phyloP scores from a whole-genome alignment of 1,140 invertebrate genomes.

The Penaeus chinensis region DNA sequence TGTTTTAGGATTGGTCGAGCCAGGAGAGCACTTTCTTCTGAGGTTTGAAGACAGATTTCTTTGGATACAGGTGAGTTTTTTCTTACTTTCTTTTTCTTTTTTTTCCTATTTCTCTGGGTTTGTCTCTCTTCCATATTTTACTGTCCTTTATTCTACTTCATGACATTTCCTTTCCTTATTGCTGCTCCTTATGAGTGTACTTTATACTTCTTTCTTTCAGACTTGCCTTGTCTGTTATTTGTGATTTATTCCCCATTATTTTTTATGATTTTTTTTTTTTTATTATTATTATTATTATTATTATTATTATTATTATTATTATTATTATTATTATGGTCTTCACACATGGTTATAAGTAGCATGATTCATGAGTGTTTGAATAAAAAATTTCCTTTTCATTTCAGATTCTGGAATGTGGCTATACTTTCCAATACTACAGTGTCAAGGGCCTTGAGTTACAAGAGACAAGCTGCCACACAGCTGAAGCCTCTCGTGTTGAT shows the following conservation, averaged over 20 bases:
- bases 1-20: slow-evolving; percentile 67
- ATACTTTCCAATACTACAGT: slow-evolving; percentile 67
- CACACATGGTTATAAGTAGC: neutral
- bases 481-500: slow-evolving; percentile 71
- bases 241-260: too few species aligned
- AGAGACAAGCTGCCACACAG: slow-evolving; percentile 72
- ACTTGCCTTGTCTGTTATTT: neutral
- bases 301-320: too few species aligned
- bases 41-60: slow-evolving; percentile 71
- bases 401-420: slow-evolving; percentile 68
- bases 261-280: too few species aligned
- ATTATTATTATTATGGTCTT: too few species aligned
- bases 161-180: neutral
- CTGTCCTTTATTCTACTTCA: neutral
- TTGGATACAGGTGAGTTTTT: slow-evolving; percentile 66
- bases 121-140: too few species aligned
- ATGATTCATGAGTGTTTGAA: slow-evolving; percentile 16
- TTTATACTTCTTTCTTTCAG: neutral
- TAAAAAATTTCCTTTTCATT: neutral
- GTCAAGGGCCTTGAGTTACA: slow-evolving; percentile 72
- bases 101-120: neutral
- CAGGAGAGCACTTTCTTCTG: slow-evolving; percentile 70
- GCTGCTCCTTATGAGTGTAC: too few species aligned
- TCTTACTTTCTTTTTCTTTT: neutral
- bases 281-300: too few species aligned